Conservation (phyloP, 2,113 vertebrate species). For the Podocnemis expansa region DNA sequence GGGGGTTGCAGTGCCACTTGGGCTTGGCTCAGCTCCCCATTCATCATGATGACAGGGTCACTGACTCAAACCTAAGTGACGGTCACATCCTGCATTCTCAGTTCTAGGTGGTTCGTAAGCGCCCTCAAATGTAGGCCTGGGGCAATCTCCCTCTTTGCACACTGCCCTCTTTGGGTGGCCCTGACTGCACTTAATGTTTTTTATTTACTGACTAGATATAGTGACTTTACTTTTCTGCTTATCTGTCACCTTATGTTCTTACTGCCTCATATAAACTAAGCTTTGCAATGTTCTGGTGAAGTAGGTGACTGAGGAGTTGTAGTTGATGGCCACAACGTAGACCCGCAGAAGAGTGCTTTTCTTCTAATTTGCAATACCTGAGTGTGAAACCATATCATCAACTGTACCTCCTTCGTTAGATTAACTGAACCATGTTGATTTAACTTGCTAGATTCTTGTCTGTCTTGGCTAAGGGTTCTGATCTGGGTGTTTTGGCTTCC, state of each 20-base stretch:
- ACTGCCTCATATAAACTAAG: not conserved
- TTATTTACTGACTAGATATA: not conserved
- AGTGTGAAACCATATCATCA: not conserved
- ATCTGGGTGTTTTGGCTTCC: accelerated
- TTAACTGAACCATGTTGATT: not conserved
- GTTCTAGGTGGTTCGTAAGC: not conserved
- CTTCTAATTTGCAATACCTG: not conserved
- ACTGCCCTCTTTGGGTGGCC: not conserved
- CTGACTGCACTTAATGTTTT: too few relatives aligned
- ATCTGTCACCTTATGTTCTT: not conserved
- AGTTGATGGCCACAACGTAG: not conserved
- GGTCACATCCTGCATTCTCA: not conserved
- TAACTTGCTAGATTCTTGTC: not conserved
- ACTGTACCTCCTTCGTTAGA: not conserved
- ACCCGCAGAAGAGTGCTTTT: not conserved
- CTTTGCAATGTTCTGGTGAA: not conserved
- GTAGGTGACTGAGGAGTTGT: not conserved
- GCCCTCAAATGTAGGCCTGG: not conserved
- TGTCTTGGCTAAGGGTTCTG: not conserved
- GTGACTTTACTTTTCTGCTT: not conserved
- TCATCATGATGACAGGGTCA: not conserved
- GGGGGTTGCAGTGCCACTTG: not conserved
- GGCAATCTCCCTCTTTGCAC: not conserved
- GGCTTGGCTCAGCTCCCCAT: not conserved
- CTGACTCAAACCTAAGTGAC: not conserved